These are phyloP conservation scores for Drosophila pseudotalamancana DNA, from an alignment of 2,888 invertebrate species.

Conservation along the genomic window DNA sequence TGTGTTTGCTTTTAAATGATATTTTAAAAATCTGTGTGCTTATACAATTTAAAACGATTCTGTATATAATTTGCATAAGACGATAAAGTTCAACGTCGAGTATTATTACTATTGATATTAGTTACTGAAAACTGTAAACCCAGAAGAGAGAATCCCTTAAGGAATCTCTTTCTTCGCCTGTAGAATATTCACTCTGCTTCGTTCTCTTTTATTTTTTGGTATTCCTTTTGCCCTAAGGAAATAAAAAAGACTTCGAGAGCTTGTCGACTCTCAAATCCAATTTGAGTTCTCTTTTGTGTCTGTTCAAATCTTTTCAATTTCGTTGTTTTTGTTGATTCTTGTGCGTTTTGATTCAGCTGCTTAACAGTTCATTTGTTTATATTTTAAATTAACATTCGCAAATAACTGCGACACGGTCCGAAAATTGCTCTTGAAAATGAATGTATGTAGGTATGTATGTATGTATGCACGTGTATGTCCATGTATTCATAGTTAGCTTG, in stretches of 20 bases:
- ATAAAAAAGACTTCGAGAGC: not conserved
- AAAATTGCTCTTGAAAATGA: constrained; percentile 34
- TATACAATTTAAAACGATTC: too few relatives aligned
- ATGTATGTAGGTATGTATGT: not conserved
- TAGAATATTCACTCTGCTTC: not conserved
- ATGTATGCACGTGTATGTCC: not conserved
- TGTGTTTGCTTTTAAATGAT: too few relatives aligned
- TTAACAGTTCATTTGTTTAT: constrained; percentile 49
- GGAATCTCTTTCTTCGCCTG: too few relatives aligned
- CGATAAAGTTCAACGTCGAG: too few relatives aligned
- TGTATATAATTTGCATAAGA: too few relatives aligned
- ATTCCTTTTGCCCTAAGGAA: not conserved
- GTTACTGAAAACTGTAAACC: not conserved
- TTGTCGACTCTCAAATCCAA: constrained; percentile 13
- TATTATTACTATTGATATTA: too few relatives aligned
- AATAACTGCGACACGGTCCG: constrained; percentile 35
- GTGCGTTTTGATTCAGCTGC: constrained; percentile 40
- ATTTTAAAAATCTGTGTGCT: too few relatives aligned
- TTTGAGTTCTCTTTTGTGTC: constrained; percentile 12
- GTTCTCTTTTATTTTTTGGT: not conserved
- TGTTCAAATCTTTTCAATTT: not conserved
- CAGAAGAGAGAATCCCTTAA: not conserved
- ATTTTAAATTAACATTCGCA: constrained; percentile 58
- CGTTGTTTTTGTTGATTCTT: constrained; percentile 9
- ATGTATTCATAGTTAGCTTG: constrained; percentile 21